phyloP scores from a whole-genome alignment of 1,140 invertebrate species.

The Anoplolepis gracilipes region DNA sequence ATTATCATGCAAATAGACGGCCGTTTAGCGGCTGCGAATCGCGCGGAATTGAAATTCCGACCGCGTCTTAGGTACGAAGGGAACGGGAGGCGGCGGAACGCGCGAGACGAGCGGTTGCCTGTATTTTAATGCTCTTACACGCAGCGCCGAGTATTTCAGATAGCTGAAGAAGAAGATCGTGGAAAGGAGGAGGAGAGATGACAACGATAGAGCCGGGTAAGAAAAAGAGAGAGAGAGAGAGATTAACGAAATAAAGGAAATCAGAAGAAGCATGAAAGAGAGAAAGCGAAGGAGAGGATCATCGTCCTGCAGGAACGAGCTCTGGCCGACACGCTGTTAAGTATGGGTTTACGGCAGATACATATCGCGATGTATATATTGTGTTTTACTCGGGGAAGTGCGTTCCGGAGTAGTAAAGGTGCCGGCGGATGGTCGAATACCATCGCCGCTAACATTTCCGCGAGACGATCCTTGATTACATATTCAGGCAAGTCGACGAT shows the following conservation, averaged over 20 bases:
- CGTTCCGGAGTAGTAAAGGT: slow-evolving; percentile 68
- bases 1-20: slow-evolving; percentile 74
- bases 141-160: slow-evolving; percentile 36
- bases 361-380: slow-evolving; percentile 75
- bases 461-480: slow-evolving; percentile 52
- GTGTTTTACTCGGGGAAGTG: slow-evolving; percentile 66
- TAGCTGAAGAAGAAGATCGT: slow-evolving; percentile 45
- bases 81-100: slow-evolving; percentile 50
- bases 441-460: slow-evolving; percentile 36
- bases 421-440: slow-evolving; percentile 54
- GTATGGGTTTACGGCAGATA: slow-evolving; percentile 76
- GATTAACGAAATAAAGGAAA: slow-evolving; percentile 58
- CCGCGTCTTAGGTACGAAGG: slow-evolving; percentile 22
- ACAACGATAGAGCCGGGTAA: slow-evolving; percentile 16
- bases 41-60: slow-evolving; percentile 71
- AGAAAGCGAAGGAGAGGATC: slow-evolving; percentile 12
- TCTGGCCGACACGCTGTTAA: slow-evolving; percentile 72
- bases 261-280: background rate
- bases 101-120: slow-evolving; percentile 49
- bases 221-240: slow-evolving; percentile 10
- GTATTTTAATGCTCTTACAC: slow-evolving; percentile 71
- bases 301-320: slow-evolving; percentile 61
- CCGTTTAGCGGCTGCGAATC: slow-evolving; percentile 64
- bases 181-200: slow-evolving; percentile 30
- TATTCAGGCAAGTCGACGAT: slow-evolving; percentile 48